Evolutionary conservation across 2,797 vertebrate species (phyloP), one percentile per base, ranked within the genome.

Genomic region (Protosalanx chinensis): DNA sequence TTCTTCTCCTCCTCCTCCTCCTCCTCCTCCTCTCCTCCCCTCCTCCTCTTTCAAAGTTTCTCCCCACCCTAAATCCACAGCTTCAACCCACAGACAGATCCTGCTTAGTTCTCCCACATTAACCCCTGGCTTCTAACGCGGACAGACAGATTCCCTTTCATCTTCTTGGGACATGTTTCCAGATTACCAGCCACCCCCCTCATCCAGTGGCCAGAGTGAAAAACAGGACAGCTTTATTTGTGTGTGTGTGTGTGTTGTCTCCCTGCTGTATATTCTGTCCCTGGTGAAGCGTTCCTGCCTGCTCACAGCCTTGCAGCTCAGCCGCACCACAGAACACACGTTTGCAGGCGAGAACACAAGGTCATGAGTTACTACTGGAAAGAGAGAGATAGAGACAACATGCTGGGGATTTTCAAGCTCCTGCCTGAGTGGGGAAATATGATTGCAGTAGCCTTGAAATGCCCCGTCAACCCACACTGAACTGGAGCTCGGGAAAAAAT

Each of bases 201-300:
- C 49, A n/a, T 27, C 8, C 30, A 37, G 67, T 5, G 32, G 10
- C 4, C 10, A 32, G 61, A 13, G 15, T 57, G 16, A 37, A 56
- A 33, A 13, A 32, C 8, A 13, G 49, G 72, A 41, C 56, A 68
- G 59, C 67, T 62, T 37, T 53, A 35, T 71, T 76, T 67, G 51
- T 60, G 12, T 61, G 12, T 61, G 1, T 56, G 30, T 27, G 16
- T 29, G 12, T 10, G 16, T 18, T 53, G n/a, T 33, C 20, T 53
- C 27, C 51, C 23, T 32, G 2, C 56, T 71, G 58, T 63, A 69
- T 61, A 63, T 30, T 20, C 35, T 61, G 10, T 3, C 10, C 41
- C 7, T 13, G 1, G 12, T 13, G 3, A 46, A 46, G 41, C 13
- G 41, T 3, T 46, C 41, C 13, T 13, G 41, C 13, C 41, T 46